Evolutionary conservation across 92 coral and sea anemone species (phyloP).

Genomic region (Pocillopora grandis): DNA sequence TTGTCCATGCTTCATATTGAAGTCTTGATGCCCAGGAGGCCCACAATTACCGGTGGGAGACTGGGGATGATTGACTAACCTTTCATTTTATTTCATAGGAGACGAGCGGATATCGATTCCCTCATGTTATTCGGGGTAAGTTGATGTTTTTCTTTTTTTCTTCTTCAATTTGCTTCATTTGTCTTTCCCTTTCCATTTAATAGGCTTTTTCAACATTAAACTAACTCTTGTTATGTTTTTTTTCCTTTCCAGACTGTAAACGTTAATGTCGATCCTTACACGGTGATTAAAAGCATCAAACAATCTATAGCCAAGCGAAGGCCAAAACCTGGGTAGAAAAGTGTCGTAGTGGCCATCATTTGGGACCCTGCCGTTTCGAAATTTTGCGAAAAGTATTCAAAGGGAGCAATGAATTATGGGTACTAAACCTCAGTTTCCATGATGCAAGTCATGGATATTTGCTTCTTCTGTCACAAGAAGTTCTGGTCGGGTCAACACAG

Average conservation of each 20-base stretch:
- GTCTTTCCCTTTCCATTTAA: background rate
- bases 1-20: no score
- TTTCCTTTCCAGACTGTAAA: conserved; percentile 51
- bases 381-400: no score
- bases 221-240: background rate
- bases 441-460: no score
- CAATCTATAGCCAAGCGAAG: conserved; percentile 47
- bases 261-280: conserved; percentile 74
- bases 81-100: conserved; percentile 30
- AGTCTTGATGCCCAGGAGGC: no score
- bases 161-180: no score
- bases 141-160: background rate
- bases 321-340: background rate
- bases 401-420: no score
- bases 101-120: conserved; percentile 87
- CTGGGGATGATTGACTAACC: background rate
- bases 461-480: no score
- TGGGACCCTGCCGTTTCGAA: no score
- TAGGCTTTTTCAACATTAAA: background rate
- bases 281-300: conserved; percentile 48
- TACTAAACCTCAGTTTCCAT: no score
- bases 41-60: background rate
- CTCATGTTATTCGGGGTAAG: conserved; percentile 96
- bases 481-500: no score
- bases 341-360: no score